Percentiles rank a stretch among this genome's conserved stretches.
phyloP scores from a whole-genome alignment of 1,140 invertebrate genomes.

The Drosophila sulfurigaster region DNA sequence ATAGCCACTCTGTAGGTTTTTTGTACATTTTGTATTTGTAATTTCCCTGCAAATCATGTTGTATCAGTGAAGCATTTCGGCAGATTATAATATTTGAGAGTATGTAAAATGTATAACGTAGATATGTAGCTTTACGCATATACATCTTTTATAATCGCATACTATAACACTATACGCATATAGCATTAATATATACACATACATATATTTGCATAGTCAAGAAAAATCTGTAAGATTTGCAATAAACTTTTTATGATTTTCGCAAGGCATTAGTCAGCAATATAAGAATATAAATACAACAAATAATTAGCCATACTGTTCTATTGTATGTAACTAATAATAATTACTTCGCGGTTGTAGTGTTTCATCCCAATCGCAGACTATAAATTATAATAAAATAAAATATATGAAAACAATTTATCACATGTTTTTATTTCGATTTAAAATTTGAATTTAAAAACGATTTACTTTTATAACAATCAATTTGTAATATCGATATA shows the following conservation, averaged over 20 bases:
- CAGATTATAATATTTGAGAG: constrained; percentile 26
- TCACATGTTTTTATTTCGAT: background rate
- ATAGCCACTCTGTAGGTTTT: constrained; percentile 46
- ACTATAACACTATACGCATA: constrained; percentile 16
- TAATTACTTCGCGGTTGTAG: constrained; percentile 16
- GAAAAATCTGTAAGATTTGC: constrained; percentile 77
- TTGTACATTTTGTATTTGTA: constrained; percentile 69
- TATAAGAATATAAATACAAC: constrained; percentile 40
- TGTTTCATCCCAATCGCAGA: constrained; percentile 26
- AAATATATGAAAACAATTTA: constrained; percentile 40
- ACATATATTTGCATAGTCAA: constrained; percentile 44
- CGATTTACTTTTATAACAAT: too few species aligned
- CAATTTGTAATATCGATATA: too few species aligned
- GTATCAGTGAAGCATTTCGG: constrained; percentile 75
- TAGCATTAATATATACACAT: constrained; percentile 34
- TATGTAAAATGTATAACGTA: constrained; percentile 52
- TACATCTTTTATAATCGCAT: background rate
- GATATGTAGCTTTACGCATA: constrained; percentile 34
- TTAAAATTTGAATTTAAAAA: background rate
- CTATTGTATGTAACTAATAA: constrained; percentile 46
- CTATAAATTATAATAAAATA: constrained; percentile 50
- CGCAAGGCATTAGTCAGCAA: constrained; percentile 67
- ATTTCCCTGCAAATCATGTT: constrained; percentile 44
- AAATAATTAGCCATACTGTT: constrained; percentile 50
- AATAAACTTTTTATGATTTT: constrained; percentile 48